Conservation (phyloP, 2,113 vertebrate genomes). For the Cyphomyrus plagiostoma region DNA sequence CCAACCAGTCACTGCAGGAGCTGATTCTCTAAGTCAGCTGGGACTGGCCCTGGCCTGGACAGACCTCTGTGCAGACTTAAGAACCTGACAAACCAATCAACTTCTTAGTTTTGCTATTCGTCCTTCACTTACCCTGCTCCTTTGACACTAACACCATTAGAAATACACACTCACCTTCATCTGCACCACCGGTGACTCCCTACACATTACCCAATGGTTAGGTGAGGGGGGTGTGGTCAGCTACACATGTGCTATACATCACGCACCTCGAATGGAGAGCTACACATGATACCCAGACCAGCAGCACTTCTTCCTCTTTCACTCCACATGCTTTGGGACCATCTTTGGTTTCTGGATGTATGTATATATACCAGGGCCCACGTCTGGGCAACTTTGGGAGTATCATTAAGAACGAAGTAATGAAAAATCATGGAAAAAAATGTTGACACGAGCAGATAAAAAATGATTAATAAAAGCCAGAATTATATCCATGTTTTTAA, state of each 20-base stretch:
- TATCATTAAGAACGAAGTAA: not conserved
- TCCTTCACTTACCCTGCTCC: not conserved
- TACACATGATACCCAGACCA: not conserved
- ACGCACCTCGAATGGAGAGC: not conserved
- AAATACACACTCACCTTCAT: not conserved
- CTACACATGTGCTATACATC: not conserved
- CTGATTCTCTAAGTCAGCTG: not conserved
- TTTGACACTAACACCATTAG: not conserved
- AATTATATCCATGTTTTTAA: not conserved
- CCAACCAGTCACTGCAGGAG: not conserved
- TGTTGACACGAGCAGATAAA: not conserved
- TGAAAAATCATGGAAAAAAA: not conserved
- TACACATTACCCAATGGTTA: not conserved
- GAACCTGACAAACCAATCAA: not conserved
- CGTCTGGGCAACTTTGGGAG: not conserved
- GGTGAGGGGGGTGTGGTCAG: not conserved
- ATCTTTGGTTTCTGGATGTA: not conserved
- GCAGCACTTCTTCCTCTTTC: not conserved
- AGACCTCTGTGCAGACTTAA: not conserved
- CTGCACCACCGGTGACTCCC: not conserved
- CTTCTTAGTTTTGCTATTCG: not conserved
- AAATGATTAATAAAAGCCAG: not conserved
- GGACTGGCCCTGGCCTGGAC: not conserved
- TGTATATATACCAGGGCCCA: not conserved
- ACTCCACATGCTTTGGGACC: not conserved